Conservation (phyloP, 2,888 invertebrate genomes). For the Ptilodon capucinus region DNA sequence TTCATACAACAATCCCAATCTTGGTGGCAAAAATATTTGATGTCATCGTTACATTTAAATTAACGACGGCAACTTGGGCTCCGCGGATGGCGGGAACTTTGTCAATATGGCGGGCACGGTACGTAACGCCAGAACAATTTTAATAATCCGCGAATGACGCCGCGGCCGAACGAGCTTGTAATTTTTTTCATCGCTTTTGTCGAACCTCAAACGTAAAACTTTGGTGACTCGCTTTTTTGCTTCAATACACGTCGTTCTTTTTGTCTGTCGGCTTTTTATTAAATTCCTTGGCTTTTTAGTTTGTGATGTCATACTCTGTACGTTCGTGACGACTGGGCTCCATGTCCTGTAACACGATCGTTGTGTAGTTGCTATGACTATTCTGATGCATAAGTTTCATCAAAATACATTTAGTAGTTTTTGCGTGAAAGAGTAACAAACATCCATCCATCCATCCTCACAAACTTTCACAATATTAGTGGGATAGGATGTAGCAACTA, state of each 20-base stretch:
- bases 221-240: conserved; percentile 43
- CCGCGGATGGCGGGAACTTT: conserved; percentile 50
- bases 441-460: too few species aligned
- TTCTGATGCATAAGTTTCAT: too few species aligned
- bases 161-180: conserved; percentile 41
- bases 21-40: conserved; percentile 43
- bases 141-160: conserved; percentile 63
- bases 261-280: conserved; percentile 14
- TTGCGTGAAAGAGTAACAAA: too few species aligned
- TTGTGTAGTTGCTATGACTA: too few species aligned
- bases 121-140: conserved; percentile 60
- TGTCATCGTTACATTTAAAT: conserved; percentile 60
- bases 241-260: conserved; percentile 25
- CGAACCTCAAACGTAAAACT: conserved; percentile 42
- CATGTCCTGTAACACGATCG: too few species aligned
- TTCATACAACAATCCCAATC: not conserved
- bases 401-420: too few species aligned
- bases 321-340: too few species aligned
- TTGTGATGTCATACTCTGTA: not conserved
- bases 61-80: conserved; percentile 53
- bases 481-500: too few species aligned
- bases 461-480: too few species aligned
- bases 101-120: conserved; percentile 65
- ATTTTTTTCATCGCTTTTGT: conserved; percentile 53
- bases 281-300: conserved; percentile 15